phyloP scores from a whole-genome alignment of 2,888 invertebrate species.

The Nineta flava region DNA sequence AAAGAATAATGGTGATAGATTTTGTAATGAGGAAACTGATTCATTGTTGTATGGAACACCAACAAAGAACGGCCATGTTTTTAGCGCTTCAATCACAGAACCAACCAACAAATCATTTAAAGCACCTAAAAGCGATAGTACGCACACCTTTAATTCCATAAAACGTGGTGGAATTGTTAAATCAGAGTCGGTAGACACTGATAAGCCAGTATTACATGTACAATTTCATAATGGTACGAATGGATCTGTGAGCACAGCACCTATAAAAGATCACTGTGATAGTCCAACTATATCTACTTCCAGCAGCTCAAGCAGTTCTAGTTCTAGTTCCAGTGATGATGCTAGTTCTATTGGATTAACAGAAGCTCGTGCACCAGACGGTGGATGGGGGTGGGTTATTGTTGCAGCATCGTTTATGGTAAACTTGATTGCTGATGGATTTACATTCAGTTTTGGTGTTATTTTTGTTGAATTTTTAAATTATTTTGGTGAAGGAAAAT shows the following conservation, averaged over 20 bases:
- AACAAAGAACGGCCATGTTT: slow-evolving; percentile 3
- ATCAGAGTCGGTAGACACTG: slow-evolving; percentile 17
- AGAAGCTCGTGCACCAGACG: slow-evolving; percentile 65
- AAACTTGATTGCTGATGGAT: slow-evolving; percentile 81
- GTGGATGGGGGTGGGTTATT: slow-evolving; percentile 88
- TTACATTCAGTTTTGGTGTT: slow-evolving; percentile 84
- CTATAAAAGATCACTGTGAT: slow-evolving; percentile 14
- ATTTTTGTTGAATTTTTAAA: slow-evolving; percentile 73
- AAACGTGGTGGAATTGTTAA: slow-evolving; percentile 10
- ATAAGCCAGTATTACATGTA: slow-evolving; percentile 33
- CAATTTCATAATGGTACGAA: slow-evolving; percentile 36
- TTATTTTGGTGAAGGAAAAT: slow-evolving; percentile 70
- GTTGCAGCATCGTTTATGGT: slow-evolving; percentile 80
- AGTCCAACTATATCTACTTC: slow-evolving; percentile 23
- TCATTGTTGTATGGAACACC: not conserved
- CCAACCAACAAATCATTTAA: not conserved
- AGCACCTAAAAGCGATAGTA: not conserved
- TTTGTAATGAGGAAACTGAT: slow-evolving; percentile 2
- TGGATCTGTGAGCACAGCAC: slow-evolving; percentile 13
- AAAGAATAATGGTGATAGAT: not conserved
- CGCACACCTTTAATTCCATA: not conserved
- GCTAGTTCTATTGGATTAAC: slow-evolving; percentile 46
- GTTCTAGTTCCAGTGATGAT: slow-evolving; percentile 38
- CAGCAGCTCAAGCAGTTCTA: slow-evolving; percentile 21
- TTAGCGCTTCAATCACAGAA: slow-evolving; percentile 1